Evolutionary conservation across 1,140 invertebrate genomes (phyloP).

Genomic region (Drosophila mojavensis): DNA sequence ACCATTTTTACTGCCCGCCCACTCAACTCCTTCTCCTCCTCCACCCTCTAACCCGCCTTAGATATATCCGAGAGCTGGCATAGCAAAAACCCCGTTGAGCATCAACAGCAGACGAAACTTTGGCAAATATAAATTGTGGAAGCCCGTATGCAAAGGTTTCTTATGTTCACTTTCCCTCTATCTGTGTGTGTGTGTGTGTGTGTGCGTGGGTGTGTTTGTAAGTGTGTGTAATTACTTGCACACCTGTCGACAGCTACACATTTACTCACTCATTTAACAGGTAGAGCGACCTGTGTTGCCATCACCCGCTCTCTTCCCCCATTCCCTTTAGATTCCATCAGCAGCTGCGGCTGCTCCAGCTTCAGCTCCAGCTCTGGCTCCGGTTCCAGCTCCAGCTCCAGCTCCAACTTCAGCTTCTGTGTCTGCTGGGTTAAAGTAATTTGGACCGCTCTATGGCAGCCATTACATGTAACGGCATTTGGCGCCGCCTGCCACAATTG

Average conservation of each 20-base stretch:
- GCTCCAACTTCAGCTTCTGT: not conserved
- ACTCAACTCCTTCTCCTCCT: not conserved
- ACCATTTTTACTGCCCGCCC: constrained; percentile 61
- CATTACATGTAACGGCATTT: constrained; percentile 61
- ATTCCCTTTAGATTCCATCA: constrained; percentile 3
- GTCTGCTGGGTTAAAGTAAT: constrained; percentile 70
- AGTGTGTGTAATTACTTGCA: constrained; percentile 81
- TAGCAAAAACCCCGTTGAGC: constrained; percentile 22
- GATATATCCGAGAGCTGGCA: not conserved
- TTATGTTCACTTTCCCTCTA: constrained; percentile 21
- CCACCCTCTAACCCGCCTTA: not conserved
- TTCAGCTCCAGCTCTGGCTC: constrained; percentile 7
- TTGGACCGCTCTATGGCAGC: constrained; percentile 72
- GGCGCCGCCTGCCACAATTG: constrained; percentile 72
- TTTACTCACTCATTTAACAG: constrained; percentile 79
- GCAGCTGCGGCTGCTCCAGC: constrained; percentile 27
- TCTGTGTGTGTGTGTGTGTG: constrained; percentile 47
- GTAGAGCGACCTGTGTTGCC: constrained; percentile 10
- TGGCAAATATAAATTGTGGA: constrained; percentile 80
- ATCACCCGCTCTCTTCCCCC: not conserved
- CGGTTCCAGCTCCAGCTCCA: not conserved
- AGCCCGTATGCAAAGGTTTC: constrained; percentile 68
- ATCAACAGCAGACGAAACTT: constrained; percentile 46
- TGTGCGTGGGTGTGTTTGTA: constrained; percentile 62
- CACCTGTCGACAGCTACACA: constrained; percentile 81